Conservation (phyloP, 2,113 vertebrate genomes). For the Plecotus auritus region DNA sequence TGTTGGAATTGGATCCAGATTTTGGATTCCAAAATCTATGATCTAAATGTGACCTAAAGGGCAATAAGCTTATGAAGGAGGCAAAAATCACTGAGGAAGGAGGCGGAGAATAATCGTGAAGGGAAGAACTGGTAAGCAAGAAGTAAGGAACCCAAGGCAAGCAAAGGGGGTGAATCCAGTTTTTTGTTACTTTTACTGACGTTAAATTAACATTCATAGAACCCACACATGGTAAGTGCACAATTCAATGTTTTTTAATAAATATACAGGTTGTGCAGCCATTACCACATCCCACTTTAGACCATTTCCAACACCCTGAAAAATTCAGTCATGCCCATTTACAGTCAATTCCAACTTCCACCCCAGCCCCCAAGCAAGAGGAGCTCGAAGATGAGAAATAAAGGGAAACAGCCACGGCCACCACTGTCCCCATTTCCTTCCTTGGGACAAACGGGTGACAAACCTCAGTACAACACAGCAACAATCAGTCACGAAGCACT, state of each 20-base stretch:
- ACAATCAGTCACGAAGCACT: not conserved
- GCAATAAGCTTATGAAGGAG: not conserved
- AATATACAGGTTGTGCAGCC: not conserved
- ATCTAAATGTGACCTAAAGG: not conserved
- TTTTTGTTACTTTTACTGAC: not conserved
- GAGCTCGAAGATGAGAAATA: not conserved
- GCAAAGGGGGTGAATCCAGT: not conserved
- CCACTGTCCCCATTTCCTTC: not conserved
- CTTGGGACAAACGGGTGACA: not conserved
- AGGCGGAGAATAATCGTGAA: not conserved
- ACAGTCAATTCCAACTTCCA: not conserved
- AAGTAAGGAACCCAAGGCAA: not conserved
- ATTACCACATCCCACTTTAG: not conserved
- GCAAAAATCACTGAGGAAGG: not conserved
- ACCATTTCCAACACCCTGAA: not conserved
- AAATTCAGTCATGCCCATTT: no score
- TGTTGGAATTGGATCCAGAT: not conserved
- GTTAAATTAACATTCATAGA: not conserved
- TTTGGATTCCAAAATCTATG: not conserved
- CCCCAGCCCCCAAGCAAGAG: not conserved
- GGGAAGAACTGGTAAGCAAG: not conserved
- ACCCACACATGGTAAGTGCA: not conserved
- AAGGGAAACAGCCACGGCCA: not conserved
- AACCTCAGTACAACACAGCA: not conserved
- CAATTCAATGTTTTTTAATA: not conserved